Conservation (phyloP, 2,113 vertebrate genomes). For the Lampris megalopsis region DNA sequence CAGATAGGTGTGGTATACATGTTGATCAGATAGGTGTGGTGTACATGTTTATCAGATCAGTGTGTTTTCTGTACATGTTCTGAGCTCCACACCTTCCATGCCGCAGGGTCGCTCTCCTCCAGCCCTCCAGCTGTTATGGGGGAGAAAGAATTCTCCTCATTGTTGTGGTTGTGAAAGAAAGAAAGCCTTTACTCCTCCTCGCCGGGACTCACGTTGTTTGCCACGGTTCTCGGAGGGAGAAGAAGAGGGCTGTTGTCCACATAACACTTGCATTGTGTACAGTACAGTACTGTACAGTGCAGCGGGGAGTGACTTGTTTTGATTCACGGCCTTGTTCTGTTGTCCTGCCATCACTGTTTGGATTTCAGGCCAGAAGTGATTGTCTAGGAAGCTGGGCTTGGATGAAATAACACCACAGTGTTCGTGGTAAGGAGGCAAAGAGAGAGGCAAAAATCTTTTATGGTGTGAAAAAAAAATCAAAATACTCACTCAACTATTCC, state of each 20-base stretch:
- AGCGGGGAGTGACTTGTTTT: neutral
- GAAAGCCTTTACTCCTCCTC: slow-evolving; percentile 3
- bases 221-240: slow-evolving; percentile 17
- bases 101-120: neutral
- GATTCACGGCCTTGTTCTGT: neutral
- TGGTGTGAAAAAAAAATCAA: too few species aligned
- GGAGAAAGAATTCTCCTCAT: slow-evolving; percentile 45
- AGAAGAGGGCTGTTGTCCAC: slow-evolving; percentile 46
- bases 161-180: slow-evolving; percentile 37
- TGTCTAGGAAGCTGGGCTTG: neutral
- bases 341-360: slow-evolving; percentile 14
- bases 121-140: slow-evolving; percentile 15
- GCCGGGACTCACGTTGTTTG: slow-evolving; percentile 43
- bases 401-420: neutral
- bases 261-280: slow-evolving; percentile 33
- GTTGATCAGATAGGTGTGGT: too few species aligned
- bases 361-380: neutral
- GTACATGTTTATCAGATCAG: too few species aligned
- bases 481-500: too few species aligned
- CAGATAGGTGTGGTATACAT: too few species aligned
- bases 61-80: slow-evolving; percentile 37
- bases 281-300: too few species aligned
- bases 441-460: neutral
- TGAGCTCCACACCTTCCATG: slow-evolving; percentile 41
- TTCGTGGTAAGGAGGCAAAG: neutral